Evolutionary conservation across 2,888 invertebrate species (phyloP).

Genomic region (Melinaea menophilus): DNA sequence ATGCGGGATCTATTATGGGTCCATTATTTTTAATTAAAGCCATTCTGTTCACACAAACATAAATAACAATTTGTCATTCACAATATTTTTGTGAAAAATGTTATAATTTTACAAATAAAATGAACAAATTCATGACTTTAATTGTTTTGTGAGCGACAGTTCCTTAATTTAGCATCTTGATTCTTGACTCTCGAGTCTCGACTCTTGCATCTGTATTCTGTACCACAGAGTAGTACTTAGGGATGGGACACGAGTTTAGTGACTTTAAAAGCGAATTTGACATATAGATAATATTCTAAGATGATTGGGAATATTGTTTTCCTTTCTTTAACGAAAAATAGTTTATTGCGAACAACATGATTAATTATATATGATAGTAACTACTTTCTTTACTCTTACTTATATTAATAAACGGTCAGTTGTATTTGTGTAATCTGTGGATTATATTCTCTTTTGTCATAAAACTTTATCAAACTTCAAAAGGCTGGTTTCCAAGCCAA

Average conservation of each 20-base stretch:
- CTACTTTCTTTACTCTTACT: neutral
- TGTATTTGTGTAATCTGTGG: neutral
- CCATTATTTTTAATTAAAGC: constrained; percentile 59
- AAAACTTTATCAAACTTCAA: constrained; percentile 12
- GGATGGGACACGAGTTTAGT: neutral
- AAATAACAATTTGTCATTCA: constrained; percentile 15
- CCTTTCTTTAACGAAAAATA: too few relatives aligned
- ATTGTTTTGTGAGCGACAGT: constrained; percentile 18
- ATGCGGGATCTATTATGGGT: constrained; percentile 63
- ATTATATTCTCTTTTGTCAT: neutral
- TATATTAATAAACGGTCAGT: neutral
- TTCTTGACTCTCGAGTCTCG: too few relatives aligned
- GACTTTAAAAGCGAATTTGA: neutral
- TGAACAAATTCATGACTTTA: constrained; percentile 11
- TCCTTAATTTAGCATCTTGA: constrained; percentile 11
- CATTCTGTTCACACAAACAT: constrained; percentile 41
- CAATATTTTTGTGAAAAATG: constrained; percentile 7
- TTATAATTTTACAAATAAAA: constrained; percentile 15
- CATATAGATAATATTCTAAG: neutral
- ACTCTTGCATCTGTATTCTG: neutral
- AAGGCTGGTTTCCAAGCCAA: constrained; percentile 22
- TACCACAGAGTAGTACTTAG: neutral
- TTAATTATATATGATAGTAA: neutral
- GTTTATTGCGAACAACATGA: neutral
- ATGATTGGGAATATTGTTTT: neutral